A percentile compares a stretch with the other conserved stretches of the same genome.
Evolutionary conservation across 2,113 vertebrate genomes (phyloP).

Genomic region (Archilochus colubris): DNA sequence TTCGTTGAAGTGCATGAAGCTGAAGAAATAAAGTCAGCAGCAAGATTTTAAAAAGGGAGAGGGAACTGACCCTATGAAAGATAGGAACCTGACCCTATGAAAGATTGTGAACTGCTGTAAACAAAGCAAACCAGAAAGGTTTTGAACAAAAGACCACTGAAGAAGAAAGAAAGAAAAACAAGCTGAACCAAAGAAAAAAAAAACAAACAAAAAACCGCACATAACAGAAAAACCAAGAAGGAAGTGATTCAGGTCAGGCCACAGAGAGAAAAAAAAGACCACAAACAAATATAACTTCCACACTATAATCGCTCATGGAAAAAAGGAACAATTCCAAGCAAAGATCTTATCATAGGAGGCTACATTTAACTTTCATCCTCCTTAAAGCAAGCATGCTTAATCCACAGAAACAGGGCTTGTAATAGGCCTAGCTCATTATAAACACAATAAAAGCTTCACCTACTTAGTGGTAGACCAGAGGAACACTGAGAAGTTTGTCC

Average conservation of each 20-base stretch:
- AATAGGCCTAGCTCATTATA: background rate
- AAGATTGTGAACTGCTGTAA: background rate
- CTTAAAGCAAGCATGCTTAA: background rate
- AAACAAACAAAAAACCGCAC: no score
- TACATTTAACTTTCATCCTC: background rate
- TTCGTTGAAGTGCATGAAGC: background rate
- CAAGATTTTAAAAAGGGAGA: background rate
- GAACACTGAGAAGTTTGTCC: background rate
- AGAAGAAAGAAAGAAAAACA: background rate
- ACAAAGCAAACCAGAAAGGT: background rate
- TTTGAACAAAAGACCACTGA: background rate
- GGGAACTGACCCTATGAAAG: background rate
- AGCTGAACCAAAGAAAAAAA: no score
- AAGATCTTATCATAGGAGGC: background rate
- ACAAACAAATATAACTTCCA: background rate
- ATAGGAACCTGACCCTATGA: fast-evolving
- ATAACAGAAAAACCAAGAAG: no score
- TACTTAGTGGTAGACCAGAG: background rate
- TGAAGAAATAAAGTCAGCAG: background rate
- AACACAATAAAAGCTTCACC: background rate
- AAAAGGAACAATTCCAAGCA: background rate
- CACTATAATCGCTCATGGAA: background rate
- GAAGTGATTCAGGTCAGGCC: background rate
- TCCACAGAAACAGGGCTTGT: background rate
- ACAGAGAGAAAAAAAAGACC: background rate